Conservation (phyloP, 2,888 invertebrate species). For the Ochlodes sylvanus region DNA sequence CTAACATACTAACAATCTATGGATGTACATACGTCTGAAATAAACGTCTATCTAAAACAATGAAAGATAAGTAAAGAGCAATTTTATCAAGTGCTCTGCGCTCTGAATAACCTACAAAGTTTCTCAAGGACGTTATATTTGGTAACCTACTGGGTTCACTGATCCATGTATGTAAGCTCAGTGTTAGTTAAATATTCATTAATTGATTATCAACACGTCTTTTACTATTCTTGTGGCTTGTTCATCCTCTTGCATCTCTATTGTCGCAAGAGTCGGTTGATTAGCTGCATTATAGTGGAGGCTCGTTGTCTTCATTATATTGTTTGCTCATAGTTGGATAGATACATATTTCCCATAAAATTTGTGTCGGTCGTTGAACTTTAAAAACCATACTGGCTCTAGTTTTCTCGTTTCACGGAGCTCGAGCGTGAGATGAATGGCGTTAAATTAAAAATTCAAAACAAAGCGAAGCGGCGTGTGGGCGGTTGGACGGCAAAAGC, state of each 20-base stretch:
- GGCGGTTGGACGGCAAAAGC: constrained; percentile 70
- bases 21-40: too few species aligned
- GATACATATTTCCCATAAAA: constrained; percentile 1
- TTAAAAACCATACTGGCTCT: constrained; percentile 54
- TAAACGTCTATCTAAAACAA: background rate
- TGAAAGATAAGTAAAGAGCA: background rate
- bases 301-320: background rate
- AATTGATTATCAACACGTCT: too few species aligned
- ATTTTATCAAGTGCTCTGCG: background rate
- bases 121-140: constrained; percentile 41
- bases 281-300: background rate
- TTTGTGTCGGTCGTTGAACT: constrained; percentile 57
- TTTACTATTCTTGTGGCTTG: too few species aligned
- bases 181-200: background rate
- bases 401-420: constrained; percentile 62
- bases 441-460: constrained; percentile 83
- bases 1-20: too few species aligned
- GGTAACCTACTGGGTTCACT: constrained; percentile 39
- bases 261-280: too few species aligned
- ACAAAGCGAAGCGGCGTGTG: constrained; percentile 75
- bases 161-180: constrained; percentile 25
- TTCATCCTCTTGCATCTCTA: too few species aligned
- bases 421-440: constrained; percentile 74
- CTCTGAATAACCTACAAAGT: constrained; percentile 39
- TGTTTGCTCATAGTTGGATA: background rate